Percentiles rank a stretch among this genome's conserved stretches.
Conservation (phyloP, 2,888 invertebrate genomes). For the Rhodophaea formosa region DNA sequence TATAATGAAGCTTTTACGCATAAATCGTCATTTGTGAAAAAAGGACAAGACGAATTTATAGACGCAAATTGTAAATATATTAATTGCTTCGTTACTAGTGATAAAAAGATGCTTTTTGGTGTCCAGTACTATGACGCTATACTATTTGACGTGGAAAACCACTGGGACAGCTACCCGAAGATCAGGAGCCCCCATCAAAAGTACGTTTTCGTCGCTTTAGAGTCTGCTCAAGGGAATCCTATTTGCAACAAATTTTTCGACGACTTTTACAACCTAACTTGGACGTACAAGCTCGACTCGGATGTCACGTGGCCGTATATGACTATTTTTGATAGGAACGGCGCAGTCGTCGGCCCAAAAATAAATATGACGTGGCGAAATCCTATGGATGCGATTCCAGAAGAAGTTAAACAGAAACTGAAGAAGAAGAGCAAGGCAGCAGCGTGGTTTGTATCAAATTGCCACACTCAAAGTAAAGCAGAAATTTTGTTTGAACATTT, state of each 20-base stretch:
- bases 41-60: slow-evolving; percentile 52
- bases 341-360: slow-evolving; percentile 56
- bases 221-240: slow-evolving; percentile 51
- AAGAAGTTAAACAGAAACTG: slow-evolving; percentile 40
- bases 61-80: slow-evolving; percentile 52
- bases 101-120: slow-evolving; percentile 50
- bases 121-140: slow-evolving; percentile 70
- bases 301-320: slow-evolving; percentile 53
- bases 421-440: slow-evolving; percentile 52
- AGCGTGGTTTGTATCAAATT: slow-evolving; percentile 66
- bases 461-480: slow-evolving; percentile 41
- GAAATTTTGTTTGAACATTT: slow-evolving; percentile 37
- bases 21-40: slow-evolving; percentile 33
- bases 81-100: slow-evolving; percentile 69
- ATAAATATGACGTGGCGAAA: slow-evolving; percentile 52
- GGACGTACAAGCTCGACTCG: slow-evolving; percentile 63
- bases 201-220: slow-evolving; percentile 69
- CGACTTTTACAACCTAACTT: slow-evolving; percentile 58
- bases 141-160: slow-evolving; percentile 72
- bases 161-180: slow-evolving; percentile 48
- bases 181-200: slow-evolving; percentile 60
- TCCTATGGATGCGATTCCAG: slow-evolving; percentile 41
- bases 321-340: slow-evolving; percentile 45
- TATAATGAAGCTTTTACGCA: slow-evolving; percentile 48
- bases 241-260: slow-evolving; percentile 48